phyloP scores from a whole-genome alignment of 2,113 vertebrate genomes.

The Sturnus vulgaris region DNA sequence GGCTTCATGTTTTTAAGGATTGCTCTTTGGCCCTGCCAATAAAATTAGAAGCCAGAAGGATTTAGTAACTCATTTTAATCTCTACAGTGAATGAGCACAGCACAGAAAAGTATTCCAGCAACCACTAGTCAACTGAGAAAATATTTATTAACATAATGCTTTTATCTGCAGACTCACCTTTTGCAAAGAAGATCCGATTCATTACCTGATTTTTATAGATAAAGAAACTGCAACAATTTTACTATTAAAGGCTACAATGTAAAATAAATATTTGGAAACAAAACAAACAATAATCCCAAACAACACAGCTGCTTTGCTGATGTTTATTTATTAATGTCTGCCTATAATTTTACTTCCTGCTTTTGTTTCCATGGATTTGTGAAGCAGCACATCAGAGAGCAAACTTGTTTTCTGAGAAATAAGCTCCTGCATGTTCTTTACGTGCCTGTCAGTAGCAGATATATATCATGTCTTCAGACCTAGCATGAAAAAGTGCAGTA shows the following conservation, averaged over 20 bases:
- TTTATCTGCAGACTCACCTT: not conserved
- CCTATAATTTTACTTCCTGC: not conserved
- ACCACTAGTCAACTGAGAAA: not conserved
- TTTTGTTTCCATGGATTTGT: not conserved
- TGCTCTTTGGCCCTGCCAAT: not conserved
- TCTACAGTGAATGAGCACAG: not conserved
- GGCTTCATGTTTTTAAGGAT: not conserved
- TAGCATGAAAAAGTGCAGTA: not conserved
- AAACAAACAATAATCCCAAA: not conserved
- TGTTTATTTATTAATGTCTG: not conserved
- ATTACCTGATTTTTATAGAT: not conserved
- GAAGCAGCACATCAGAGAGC: not conserved
- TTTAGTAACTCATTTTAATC: not conserved
- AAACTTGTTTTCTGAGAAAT: not conserved
- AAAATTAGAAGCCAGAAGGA: not conserved
- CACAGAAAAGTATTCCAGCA: not conserved
- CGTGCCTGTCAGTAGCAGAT: not conserved
- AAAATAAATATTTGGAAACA: not conserved
- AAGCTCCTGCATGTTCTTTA: not conserved
- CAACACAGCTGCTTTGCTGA: not conserved
- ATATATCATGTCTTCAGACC: not conserved
- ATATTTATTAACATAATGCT: not conserved
- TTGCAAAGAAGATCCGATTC: not conserved
- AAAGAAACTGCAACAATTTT: not conserved
- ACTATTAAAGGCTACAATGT: not conserved